phyloP scores from a whole-genome alignment of 2,888 invertebrate genomes.

The Hemistola chrysoprasaria region DNA sequence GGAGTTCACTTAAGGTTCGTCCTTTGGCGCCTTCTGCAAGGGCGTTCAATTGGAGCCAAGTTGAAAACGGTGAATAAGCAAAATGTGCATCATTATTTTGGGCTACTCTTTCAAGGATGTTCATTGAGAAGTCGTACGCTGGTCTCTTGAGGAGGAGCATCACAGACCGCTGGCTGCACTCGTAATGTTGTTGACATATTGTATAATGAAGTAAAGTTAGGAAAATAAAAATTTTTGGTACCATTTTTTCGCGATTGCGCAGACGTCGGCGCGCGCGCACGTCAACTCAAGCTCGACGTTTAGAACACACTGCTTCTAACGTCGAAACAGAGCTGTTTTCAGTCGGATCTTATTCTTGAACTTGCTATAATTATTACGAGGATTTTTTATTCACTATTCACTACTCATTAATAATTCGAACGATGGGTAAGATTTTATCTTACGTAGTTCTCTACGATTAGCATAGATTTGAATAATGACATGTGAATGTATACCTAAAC shows the following conservation, averaged over 20 bases:
- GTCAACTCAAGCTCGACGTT: background rate
- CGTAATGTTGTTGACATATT: constrained; percentile 26
- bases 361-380: too few species aligned
- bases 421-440: constrained; percentile 2
- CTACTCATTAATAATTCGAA: constrained; percentile 12
- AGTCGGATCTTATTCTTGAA: too few species aligned
- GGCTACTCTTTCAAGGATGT: constrained; percentile 51
- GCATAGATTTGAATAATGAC: constrained; percentile 6
- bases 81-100: constrained; percentile 53
- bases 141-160: constrained; percentile 44
- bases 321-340: too few species aligned
- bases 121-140: constrained; percentile 54
- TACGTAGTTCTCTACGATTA: constrained; percentile 1
- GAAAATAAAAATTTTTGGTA: constrained; percentile 33
- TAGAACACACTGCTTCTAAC: too few species aligned
- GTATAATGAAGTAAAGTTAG: constrained; percentile 28
- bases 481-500: too few species aligned
- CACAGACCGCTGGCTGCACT: constrained; percentile 43
- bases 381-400: background rate
- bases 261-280: constrained; percentile 3
- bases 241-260: constrained; percentile 32
- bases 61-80: constrained; percentile 58
- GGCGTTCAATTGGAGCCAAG: constrained; percentile 58
- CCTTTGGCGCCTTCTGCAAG: constrained; percentile 56
- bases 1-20: constrained; percentile 47